Percentiles rank a stretch among this genome's conserved stretches.
phyloP scores from a whole-genome alignment of 2,888 invertebrate species.

The Tinea semifulvella region DNA sequence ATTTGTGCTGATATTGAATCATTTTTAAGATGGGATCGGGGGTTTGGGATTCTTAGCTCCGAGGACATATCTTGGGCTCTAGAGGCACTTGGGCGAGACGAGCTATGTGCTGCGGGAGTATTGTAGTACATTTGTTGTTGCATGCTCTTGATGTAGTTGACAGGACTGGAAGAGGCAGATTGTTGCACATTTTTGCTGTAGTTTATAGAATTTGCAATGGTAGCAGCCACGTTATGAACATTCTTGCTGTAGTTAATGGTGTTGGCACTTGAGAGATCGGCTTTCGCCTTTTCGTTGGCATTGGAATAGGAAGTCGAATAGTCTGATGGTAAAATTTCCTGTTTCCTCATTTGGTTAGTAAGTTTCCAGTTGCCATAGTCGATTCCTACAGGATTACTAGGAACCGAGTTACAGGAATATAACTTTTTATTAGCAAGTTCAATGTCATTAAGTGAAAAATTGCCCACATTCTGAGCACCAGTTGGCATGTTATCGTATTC shows the following conservation, averaged over 20 bases:
- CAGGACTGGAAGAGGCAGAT: not conserved
- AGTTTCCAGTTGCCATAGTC: constrained; percentile 58
- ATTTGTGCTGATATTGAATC: constrained; percentile 23
- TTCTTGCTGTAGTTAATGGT: constrained; percentile 33
- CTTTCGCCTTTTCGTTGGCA: not conserved
- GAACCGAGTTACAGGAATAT: constrained; percentile 37
- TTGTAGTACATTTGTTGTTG: constrained; percentile 48
- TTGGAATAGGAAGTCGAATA: constrained; percentile 42
- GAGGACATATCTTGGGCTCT: constrained; percentile 42
- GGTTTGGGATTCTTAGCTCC: constrained; percentile 54
- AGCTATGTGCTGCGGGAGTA: constrained; percentile 23
- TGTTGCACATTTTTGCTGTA: constrained; percentile 6
- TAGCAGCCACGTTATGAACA: constrained; percentile 4
- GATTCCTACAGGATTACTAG: constrained; percentile 31
- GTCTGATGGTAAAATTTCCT: constrained; percentile 45
- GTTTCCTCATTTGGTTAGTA: constrained; percentile 42
- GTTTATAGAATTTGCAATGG: not conserved
- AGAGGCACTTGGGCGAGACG: constrained; percentile 31
- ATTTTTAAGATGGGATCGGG: constrained; percentile 39
- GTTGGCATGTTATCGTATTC: constrained; percentile 40
- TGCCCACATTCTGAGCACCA: constrained; percentile 34
- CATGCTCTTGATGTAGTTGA: constrained; percentile 31
- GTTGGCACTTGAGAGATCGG: constrained; percentile 17
- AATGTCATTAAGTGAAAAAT: constrained; percentile 53
- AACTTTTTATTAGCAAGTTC: constrained; percentile 55